phyloP scores from a whole-genome alignment of 2,888 invertebrate species.

The Caenorhabditis zanzibari region DNA sequence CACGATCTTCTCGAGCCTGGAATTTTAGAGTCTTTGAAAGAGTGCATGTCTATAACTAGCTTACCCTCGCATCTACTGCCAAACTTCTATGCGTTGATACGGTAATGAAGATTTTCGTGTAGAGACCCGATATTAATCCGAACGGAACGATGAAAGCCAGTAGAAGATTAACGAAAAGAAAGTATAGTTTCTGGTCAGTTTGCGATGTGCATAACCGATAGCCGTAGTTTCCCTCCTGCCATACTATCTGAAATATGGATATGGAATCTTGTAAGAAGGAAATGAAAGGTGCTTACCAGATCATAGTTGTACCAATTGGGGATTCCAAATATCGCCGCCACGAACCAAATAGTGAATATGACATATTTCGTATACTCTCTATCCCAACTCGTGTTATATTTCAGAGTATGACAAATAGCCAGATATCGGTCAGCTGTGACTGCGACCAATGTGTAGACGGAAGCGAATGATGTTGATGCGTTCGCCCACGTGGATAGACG shows the following conservation, averaged over 20 bases:
- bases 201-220: conserved; percentile 75
- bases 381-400: conserved; percentile 78
- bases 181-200: conserved; percentile 76
- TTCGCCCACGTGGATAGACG: conserved; percentile 83
- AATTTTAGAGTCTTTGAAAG: conserved; percentile 22
- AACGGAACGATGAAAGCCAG: conserved; percentile 82
- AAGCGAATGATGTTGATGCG: conserved; percentile 82
- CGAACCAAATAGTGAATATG: conserved; percentile 81
- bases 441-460: conserved; percentile 83
- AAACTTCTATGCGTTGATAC: conserved; percentile 80
- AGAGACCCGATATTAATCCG: conserved; percentile 79
- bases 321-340: conserved; percentile 79
- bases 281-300: conserved; percentile 60
- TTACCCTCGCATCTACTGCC: conserved; percentile 82
- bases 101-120: conserved; percentile 81
- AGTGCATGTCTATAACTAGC: neutral
- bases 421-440: conserved; percentile 82
- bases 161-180: conserved; percentile 79
- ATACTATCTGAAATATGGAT: conserved; percentile 45
- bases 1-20: conserved; percentile 81
- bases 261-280: neutral
- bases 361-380: conserved; percentile 78
- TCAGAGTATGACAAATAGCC: conserved; percentile 83
- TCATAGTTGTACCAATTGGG: conserved; percentile 80
- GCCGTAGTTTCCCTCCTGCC: conserved; percentile 66